Evolutionary conservation across 92 coral and sea anemone species (phyloP).

Genomic region (Epizoanthus ramosus): DNA sequence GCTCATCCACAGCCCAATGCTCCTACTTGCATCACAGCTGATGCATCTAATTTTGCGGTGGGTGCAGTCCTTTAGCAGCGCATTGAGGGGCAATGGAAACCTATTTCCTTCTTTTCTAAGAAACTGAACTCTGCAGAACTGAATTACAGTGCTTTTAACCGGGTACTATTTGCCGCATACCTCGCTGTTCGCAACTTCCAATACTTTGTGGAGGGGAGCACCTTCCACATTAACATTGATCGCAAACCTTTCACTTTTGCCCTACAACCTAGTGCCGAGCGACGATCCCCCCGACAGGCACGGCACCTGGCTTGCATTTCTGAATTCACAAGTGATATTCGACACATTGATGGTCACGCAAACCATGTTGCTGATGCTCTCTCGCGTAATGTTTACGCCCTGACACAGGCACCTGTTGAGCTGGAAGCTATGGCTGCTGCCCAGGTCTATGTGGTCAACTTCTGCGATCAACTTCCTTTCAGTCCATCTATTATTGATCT

Average conservation of each 20-base stretch:
- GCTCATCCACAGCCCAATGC: too few species aligned
- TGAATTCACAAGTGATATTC: too few species aligned
- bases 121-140: slow-evolving; percentile 7
- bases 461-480: too few species aligned
- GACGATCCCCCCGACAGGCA: too few species aligned
- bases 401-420: slow-evolving; percentile 21
- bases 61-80: too few species aligned
- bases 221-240: background rate
- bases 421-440: slow-evolving; percentile 28
- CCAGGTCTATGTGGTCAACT: slow-evolving; percentile 16
- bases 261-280: slow-evolving; percentile 30
- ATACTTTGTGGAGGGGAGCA: slow-evolving; percentile 38
- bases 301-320: too few species aligned
- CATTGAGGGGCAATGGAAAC: too few species aligned
- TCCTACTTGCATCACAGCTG: too few species aligned
- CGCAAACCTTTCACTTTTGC: background rate
- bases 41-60: too few species aligned
- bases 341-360: slow-evolving; percentile 32
- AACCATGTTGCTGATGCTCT: slow-evolving; percentile 41
- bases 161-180: slow-evolving; percentile 29
- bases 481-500: too few species aligned
- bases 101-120: too few species aligned
- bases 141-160: background rate
- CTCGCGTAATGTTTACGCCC: slow-evolving; percentile 37
- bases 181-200: slow-evolving; percentile 41